These are phyloP conservation scores for Chaetoderma sp. DNA, from an alignment of 2,888 invertebrate species.

Conservation along the genomic window DNA sequence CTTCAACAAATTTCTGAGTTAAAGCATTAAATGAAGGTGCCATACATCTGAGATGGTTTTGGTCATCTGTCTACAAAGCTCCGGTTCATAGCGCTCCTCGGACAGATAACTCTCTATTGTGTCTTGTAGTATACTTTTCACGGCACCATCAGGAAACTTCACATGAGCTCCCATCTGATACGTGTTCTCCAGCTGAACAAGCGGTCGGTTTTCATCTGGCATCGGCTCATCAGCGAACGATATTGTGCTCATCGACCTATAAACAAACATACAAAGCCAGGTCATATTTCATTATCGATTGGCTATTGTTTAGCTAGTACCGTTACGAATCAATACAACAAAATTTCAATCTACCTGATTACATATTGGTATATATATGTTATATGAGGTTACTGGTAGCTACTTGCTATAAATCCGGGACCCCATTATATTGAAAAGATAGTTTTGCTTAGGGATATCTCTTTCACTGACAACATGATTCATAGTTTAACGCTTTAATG, in stretches of 20 bases:
- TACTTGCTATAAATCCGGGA: too few relatives aligned
- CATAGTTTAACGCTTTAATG: too few relatives aligned
- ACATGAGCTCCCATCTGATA: conserved; percentile 59
- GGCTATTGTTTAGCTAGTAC: neutral
- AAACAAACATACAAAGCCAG: neutral
- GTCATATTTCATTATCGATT: too few relatives aligned
- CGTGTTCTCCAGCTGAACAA: conserved; percentile 63
- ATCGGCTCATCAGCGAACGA: conserved; percentile 66
- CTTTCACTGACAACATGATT: too few relatives aligned
- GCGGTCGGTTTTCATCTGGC: conserved; percentile 52
- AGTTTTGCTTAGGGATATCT: too few relatives aligned
- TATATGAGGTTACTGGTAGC: too few relatives aligned
- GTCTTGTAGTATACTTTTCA: conserved; percentile 62
- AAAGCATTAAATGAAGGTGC: too few relatives aligned
- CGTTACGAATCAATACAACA: too few relatives aligned
- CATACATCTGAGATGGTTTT: conserved; percentile 68
- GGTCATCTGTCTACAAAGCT: conserved; percentile 66
- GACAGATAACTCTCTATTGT: conserved; percentile 64
- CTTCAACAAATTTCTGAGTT: too few relatives aligned
- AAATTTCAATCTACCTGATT: too few relatives aligned
- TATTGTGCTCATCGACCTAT: conserved; percentile 64
- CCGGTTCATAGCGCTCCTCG: conserved; percentile 66
- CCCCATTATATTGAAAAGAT: too few relatives aligned
- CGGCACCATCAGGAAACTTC: conserved; percentile 55
- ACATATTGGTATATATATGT: too few relatives aligned